Conservation (phyloP, 2,113 vertebrate genomes). For the Opisthocomus hoazin region DNA sequence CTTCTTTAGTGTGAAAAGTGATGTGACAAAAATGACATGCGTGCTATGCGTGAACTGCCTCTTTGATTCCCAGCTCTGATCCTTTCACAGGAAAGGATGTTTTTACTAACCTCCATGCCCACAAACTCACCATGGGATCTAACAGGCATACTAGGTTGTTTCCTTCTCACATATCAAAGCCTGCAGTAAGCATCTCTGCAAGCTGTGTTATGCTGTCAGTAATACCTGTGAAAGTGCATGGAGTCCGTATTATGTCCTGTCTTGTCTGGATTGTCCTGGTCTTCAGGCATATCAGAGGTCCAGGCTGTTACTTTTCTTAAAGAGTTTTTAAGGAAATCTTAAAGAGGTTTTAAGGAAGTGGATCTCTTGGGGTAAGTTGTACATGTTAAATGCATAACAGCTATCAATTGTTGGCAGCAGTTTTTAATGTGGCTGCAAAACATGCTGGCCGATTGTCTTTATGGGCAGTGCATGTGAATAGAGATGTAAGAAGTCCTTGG, state of each 20-base stretch:
- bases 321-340: not conserved
- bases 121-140: not conserved
- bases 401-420: not conserved
- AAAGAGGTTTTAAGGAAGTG: not conserved
- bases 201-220: not conserved
- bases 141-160: not conserved
- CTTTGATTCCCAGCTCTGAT: not conserved
- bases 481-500: not conserved
- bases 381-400: not conserved
- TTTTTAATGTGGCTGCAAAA: not conserved
- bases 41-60: not conserved
- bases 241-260: not conserved
- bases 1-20: not conserved
- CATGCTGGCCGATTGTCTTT: not conserved
- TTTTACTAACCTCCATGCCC: not conserved
- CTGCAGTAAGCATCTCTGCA: not conserved
- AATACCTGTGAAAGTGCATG: not conserved
- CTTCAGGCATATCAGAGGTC: not conserved
- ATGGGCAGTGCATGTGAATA: not conserved
- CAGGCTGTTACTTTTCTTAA: not conserved
- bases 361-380: not conserved
- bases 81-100: not conserved
- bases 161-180: accelerated
- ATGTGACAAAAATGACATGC: not conserved
- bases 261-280: not conserved